Percentiles rank a stretch among this genome's conserved stretches.
Evolutionary conservation across 53 echinoderm and acorn worm genomes (phyloP).

Genomic region (Mesocentrotus franciscanus): DNA sequence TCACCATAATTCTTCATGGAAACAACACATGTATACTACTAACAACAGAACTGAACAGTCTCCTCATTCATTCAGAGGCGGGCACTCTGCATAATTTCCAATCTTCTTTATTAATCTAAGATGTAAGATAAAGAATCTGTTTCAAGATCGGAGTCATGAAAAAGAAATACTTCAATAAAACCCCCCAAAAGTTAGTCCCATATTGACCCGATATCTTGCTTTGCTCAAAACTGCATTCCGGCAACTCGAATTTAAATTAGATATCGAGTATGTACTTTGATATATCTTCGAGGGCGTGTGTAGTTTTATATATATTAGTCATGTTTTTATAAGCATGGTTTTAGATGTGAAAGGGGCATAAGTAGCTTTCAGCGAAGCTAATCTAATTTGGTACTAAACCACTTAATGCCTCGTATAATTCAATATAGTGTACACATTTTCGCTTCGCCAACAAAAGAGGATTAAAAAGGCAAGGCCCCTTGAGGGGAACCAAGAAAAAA

Average conservation of each 20-base stretch:
- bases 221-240: background rate
- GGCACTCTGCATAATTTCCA: too few species aligned
- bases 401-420: conserved; percentile 69
- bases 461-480: conserved; percentile 61
- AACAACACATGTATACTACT: too few species aligned
- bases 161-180: background rate
- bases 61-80: too few species aligned
- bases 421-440: conserved; percentile 66
- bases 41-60: too few species aligned
- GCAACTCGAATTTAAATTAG: background rate
- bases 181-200: background rate
- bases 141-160: background rate
- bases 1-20: too few species aligned
- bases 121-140: background rate
- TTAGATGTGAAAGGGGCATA: conserved; percentile 34
- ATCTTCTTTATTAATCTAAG: background rate
- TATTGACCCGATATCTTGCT: background rate
- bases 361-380: conserved; percentile 64
- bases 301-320: background rate
- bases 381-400: conserved; percentile 64
- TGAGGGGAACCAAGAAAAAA: conserved; percentile 6
- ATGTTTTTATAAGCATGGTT: background rate
- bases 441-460: conserved; percentile 61
- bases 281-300: background rate
- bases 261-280: background rate